Evolutionary conservation across 2,888 invertebrate genomes (phyloP), one percentile per base, ranked within the genome.

Genomic region (Adineta ricciae): DNA sequence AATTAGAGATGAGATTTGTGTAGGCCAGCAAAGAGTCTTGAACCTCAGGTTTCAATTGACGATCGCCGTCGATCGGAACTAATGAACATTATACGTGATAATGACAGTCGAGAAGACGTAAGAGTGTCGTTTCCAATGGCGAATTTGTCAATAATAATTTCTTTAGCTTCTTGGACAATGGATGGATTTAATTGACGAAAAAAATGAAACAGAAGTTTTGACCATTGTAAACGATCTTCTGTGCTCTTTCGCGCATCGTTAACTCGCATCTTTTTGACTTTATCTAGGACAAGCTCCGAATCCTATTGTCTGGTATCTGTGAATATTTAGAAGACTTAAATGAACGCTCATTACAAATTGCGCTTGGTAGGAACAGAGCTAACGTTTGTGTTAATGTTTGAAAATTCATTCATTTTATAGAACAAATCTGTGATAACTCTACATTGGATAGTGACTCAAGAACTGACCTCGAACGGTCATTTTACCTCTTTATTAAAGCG

Each of bases 241-340:
- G 14, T 50, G 50, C 3, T 50, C 3, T 50, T 50, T 46, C 46
- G 5, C 46, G 11, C 46, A 46, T 41, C 38, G 24, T 38, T 38
- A 73, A 73, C 38, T 24, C 24, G 19, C 21, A 73, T 3, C 14
- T 41, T 11, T 32, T 27, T 64, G 19, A 16, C 0, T 11, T n/a
- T 41, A n/a, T 78, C 24, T 41, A 78, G 78, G 78, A 78, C 41
- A 78, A 38, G 41, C n/a, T 78, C 14, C 78, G 41, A 0, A 2
- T 78, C 3, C 41, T 78, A 78, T 24, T 78, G n/a, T 41, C 41
- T 7, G 78, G 41, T 24, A 78, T 78, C 14, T 41, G 24, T 41
- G 78, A 78, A 78, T 78, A 78, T 78, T 41, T 78, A 78, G 78
- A 78, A 41, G 41, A 78, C 2, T 32, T 64, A 64, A 64, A n/a